Evolutionary conservation across 2,797 vertebrate genomes (phyloP).

Genomic region (Enteromius trimaculatus): DNA sequence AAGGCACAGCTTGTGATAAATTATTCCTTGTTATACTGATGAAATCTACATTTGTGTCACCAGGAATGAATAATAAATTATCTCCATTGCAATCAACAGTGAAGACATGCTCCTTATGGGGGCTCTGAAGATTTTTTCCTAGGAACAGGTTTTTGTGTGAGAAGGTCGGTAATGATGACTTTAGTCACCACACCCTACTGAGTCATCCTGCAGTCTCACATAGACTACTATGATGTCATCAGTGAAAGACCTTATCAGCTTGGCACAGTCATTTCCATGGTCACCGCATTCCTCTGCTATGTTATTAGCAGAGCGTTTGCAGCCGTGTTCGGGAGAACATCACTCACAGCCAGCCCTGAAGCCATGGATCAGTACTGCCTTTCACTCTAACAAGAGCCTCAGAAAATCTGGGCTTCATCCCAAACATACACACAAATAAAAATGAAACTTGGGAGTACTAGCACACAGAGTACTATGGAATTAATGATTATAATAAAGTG

Average conservation of each 20-base stretch:
- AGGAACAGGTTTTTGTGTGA: conserved; percentile 6
- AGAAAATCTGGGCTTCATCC: conserved; percentile 39
- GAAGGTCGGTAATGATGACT: conserved; percentile 53
- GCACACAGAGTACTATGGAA: conserved; percentile 27
- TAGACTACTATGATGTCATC: conserved; percentile 69
- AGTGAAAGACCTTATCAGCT: conserved; percentile 59
- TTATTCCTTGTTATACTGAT: conserved; percentile 78
- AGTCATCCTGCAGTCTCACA: conserved; percentile 74
- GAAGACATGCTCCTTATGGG: conserved; percentile 41
- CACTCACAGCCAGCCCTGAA: conserved; percentile 47
- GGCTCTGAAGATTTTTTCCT: neutral
- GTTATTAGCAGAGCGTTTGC: conserved; percentile 60
- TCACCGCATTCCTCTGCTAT: conserved; percentile 28
- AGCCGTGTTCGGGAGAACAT: conserved; percentile 59
- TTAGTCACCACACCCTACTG: conserved; percentile 68
- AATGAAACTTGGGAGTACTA: conserved; percentile 26
- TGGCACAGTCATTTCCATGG: conserved; percentile 60
- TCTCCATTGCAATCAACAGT: conserved; percentile 66
- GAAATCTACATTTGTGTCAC: conserved; percentile 75
- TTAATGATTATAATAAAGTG: conserved; percentile 48
- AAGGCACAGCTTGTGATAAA: conserved; percentile 75
- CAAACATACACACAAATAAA: conserved; percentile 47
- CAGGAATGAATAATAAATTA: conserved; percentile 76
- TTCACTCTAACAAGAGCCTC: conserved; percentile 47
- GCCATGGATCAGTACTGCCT: conserved; percentile 53